A percentile compares a stretch with the other conserved stretches of the same genome.
These are phyloP conservation scores for Drosophila mulleri DNA, from an alignment of 2,888 invertebrate species.

Conservation along the genomic window DNA sequence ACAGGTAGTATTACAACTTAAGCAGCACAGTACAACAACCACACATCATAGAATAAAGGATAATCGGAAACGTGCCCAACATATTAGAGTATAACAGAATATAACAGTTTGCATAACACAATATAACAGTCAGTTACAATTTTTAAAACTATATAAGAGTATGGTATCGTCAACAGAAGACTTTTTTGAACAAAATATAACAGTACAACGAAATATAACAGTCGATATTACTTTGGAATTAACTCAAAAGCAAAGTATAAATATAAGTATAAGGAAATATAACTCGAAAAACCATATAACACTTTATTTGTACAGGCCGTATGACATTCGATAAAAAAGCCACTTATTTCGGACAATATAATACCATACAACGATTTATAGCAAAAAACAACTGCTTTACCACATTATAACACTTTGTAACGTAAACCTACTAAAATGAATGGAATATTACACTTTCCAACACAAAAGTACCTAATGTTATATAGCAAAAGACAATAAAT, in stretches of 20 bases:
- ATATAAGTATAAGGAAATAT: no score
- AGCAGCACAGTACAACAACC: not conserved
- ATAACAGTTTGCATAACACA: not conserved
- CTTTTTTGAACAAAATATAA: no score
- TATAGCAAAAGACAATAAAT: not conserved
- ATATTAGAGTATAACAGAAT: slow-evolving; percentile 1
- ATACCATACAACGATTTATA: no score
- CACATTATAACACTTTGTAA: not conserved
- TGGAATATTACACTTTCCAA: not conserved
- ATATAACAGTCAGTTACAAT: not conserved
- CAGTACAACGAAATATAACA: not conserved
- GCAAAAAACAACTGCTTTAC: no score
- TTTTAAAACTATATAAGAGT: no score
- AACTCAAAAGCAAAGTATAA: no score
- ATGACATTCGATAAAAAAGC: no score
- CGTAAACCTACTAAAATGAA: not conserved
- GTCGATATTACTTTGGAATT: no score
- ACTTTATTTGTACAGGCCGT: no score
- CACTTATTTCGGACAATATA: no score
- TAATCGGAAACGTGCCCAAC: not conserved
- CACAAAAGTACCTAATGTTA: not conserved
- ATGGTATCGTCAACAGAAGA: no score
- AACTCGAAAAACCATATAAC: no score
- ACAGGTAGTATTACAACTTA: not conserved
- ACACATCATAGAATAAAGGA: not conserved